phyloP scores from a whole-genome alignment of 2,113 vertebrate species.

The Channa argus region DNA sequence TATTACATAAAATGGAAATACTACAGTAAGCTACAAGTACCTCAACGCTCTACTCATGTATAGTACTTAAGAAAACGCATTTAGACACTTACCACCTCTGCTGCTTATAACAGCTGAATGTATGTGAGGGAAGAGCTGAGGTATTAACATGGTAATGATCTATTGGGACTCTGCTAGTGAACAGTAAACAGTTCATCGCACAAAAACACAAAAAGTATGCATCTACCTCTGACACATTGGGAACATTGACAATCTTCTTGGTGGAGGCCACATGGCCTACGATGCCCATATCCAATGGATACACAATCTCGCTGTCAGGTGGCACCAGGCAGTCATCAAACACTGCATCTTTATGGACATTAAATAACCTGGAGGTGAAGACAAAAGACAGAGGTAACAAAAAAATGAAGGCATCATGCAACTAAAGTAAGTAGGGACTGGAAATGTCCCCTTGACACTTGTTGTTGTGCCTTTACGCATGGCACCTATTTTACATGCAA shows the following conservation, averaged over 20 bases:
- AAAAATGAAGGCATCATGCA: not conserved
- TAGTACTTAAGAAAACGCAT: too few species aligned
- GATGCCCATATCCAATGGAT: conserved; percentile 89
- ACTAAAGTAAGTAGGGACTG: not conserved
- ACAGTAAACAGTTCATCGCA: not conserved
- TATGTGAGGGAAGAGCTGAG: too few species aligned
- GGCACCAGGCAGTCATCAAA: conserved; percentile 89
- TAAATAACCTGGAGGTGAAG: conserved; percentile 82
- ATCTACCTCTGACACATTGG: conserved; percentile 84
- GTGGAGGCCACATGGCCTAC: conserved; percentile 87
- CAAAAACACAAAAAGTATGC: not conserved
- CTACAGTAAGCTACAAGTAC: too few species aligned
- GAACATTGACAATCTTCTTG: conserved; percentile 88
- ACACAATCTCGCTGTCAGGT: conserved; percentile 90
- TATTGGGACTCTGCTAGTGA: not conserved
- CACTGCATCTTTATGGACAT: conserved; percentile 83
- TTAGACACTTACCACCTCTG: too few species aligned
- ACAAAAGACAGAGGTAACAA: not conserved
- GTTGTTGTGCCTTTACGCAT: not conserved
- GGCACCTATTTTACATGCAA: not conserved
- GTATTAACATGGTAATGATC: too few species aligned
- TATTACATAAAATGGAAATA: too few species aligned
- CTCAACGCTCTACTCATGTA: too few species aligned
- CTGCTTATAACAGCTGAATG: too few species aligned
- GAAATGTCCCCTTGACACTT: not conserved